phyloP scores from a whole-genome alignment of 2,797 vertebrate genomes.

The Myotis planiceps region DNA sequence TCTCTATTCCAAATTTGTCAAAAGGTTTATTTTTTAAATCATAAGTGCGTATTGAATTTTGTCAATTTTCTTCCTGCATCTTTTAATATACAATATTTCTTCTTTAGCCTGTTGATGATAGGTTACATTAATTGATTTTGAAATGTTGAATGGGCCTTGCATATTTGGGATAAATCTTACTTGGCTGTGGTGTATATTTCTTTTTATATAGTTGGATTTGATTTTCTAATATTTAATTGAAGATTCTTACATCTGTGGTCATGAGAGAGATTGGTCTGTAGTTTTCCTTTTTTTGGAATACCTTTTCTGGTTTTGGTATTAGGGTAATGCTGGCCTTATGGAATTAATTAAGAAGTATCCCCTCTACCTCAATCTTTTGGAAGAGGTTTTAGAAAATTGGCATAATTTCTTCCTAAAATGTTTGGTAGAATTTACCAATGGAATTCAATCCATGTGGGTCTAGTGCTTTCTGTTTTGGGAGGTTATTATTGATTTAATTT shows the following conservation, averaged over 20 bases:
- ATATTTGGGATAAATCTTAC: neutral
- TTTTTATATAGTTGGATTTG: neutral
- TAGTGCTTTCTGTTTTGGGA: neutral
- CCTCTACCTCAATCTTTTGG: neutral
- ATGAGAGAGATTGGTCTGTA: neutral
- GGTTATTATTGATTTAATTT: neutral
- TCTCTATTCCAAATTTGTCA: neutral
- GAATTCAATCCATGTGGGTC: neutral
- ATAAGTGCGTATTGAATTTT: neutral
- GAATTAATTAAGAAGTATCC: neutral
- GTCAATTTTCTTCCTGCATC: neutral
- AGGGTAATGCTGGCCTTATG: neutral
- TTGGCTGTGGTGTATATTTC: neutral
- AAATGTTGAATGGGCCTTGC: neutral
- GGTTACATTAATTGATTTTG: neutral
- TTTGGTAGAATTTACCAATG: neutral
- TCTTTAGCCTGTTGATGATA: neutral
- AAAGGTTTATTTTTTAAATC: neutral
- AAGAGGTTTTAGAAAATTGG: neutral
- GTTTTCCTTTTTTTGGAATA: neutral
- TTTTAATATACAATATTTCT: neutral
- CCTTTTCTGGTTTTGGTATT: neutral
- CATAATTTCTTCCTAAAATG: neutral
- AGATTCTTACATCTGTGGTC: neutral
- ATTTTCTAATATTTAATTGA: neutral